Conservation (phyloP, 2,113 vertebrate genomes). For the Crocuta crocuta region DNA sequence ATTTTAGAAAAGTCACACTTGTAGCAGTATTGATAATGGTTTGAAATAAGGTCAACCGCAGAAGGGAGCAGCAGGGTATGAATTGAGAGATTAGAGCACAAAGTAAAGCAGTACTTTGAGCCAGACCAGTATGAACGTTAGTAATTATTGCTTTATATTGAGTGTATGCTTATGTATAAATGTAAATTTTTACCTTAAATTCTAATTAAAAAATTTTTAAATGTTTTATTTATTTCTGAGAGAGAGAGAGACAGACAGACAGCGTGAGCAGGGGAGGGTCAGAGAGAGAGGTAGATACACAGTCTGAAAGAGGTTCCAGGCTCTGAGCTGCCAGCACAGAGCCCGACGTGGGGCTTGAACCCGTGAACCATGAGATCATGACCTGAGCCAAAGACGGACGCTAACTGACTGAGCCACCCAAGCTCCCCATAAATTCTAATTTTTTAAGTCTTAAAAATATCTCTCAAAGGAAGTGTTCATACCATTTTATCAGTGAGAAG, state of each 20-base stretch:
- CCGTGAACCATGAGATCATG: too few relatives aligned
- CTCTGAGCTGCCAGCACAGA: too few relatives aligned
- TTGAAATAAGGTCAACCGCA: background rate
- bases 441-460: conserved; percentile 12
- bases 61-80: background rate
- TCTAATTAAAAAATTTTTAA: background rate
- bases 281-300: too few relatives aligned
- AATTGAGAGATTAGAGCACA: background rate
- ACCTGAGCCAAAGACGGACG: too few relatives aligned
- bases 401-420: too few relatives aligned
- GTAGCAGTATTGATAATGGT: background rate
- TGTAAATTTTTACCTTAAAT: background rate
- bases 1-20: background rate
- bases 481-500: background rate
- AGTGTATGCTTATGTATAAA: background rate
- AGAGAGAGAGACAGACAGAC: too few relatives aligned
- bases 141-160: background rate
- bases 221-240: too few relatives aligned
- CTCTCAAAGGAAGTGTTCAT: background rate
- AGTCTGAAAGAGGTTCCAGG: too few relatives aligned
- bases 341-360: too few relatives aligned
- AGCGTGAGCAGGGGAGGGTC: too few relatives aligned
- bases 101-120: background rate
- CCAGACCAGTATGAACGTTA: background rate
- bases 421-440: background rate